phyloP scores from a whole-genome alignment of 2,113 vertebrate genomes.

The Aspiorhynchus laticeps region DNA sequence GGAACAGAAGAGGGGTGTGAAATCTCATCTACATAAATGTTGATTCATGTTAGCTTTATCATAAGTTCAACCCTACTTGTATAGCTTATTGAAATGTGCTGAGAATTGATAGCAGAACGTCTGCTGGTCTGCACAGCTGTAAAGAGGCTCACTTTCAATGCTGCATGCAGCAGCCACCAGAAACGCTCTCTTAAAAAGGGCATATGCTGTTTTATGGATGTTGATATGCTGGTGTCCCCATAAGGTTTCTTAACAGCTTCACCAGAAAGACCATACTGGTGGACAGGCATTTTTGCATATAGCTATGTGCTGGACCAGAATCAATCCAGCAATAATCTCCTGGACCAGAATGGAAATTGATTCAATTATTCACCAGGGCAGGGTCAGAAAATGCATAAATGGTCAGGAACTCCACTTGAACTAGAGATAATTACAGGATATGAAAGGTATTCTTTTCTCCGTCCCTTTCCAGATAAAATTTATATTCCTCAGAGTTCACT shows the following conservation, averaged over 20 bases:
- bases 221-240: background rate
- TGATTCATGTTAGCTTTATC: slow-evolving; percentile 51
- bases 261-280: background rate
- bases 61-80: slow-evolving; percentile 32
- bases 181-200: background rate
- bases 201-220: slow-evolving; percentile 2
- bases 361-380: background rate
- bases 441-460: background rate
- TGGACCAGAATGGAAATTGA: background rate
- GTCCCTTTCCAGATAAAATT: background rate
- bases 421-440: slow-evolving; percentile 9
- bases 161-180: background rate
- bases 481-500: background rate
- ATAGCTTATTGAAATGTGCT: slow-evolving; percentile 38
- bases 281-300: background rate
- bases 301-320: background rate
- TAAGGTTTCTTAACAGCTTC: background rate
- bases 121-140: background rate
- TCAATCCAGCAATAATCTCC: background rate
- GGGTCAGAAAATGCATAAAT: slow-evolving; percentile 12
- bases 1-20: slow-evolving; percentile 26
- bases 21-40: slow-evolving; percentile 45
- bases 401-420: background rate
- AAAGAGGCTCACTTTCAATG: background rate
- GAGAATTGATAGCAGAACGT: slow-evolving; percentile 43